phyloP scores from a whole-genome alignment of 2,888 invertebrate species.

The Dendrolimus pini region DNA sequence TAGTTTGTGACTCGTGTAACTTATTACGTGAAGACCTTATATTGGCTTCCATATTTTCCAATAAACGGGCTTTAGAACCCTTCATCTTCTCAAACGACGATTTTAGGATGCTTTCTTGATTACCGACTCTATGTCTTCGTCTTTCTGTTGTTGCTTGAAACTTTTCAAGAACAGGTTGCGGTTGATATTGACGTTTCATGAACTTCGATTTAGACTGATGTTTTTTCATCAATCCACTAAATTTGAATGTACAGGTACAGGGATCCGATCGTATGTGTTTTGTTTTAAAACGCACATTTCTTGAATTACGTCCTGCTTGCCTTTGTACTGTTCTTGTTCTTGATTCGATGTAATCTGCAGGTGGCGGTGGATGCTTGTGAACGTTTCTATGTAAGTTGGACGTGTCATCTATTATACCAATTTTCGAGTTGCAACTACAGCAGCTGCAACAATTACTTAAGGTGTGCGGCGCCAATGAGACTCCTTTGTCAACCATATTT shows the following conservation, averaged over 20 bases:
- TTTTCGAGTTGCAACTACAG: conserved; percentile 34
- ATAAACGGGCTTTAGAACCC: conserved; percentile 16
- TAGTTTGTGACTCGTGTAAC: conserved; percentile 13
- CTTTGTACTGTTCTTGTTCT: conserved; percentile 17
- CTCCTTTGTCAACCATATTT: conserved; percentile 37
- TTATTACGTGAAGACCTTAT: conserved; percentile 17
- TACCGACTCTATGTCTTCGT: conserved; percentile 2
- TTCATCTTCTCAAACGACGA: conserved; percentile 26
- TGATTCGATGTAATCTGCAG: conserved; percentile 3
- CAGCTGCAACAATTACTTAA: conserved; percentile 42
- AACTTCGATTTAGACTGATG: conserved; percentile 17
- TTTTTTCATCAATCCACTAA: conserved; percentile 19
- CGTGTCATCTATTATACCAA: conserved; percentile 10
- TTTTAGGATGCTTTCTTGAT: conserved; percentile 10
- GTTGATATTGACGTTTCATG: conserved; percentile 13
- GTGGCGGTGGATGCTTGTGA: conserved; percentile 8
- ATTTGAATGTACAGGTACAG: conserved; percentile 35
- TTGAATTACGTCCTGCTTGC: conserved; percentile 11
- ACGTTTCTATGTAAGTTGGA: conserved; percentile 16
- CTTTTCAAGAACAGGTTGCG: conserved; percentile 7
- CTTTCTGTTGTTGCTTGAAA: conserved; percentile 5
- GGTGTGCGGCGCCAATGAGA: conserved; percentile 21
- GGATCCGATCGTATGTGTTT: conserved; percentile 45
- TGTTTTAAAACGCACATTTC: conserved; percentile 21
- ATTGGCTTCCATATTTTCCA: conserved; percentile 18